phyloP scores from a whole-genome alignment of 2,888 invertebrate genomes.

The Apamea sordens region DNA sequence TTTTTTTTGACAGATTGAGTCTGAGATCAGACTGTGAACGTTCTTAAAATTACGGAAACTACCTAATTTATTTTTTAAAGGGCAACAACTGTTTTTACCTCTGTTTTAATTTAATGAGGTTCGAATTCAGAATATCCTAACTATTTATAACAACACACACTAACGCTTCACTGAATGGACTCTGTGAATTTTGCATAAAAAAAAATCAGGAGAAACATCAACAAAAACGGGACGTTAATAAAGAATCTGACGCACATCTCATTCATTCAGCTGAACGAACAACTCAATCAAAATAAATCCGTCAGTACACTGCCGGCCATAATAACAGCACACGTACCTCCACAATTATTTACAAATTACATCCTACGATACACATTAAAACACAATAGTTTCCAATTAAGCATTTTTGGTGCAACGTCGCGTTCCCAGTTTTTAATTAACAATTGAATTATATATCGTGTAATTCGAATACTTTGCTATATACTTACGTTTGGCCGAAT shows the following conservation, averaged over 20 bases:
- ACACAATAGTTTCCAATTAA: slow-evolving; percentile 71
- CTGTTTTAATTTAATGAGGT: background rate
- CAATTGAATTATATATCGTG: slow-evolving; percentile 69
- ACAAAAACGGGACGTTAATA: slow-evolving; percentile 28
- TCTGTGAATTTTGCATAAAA: background rate
- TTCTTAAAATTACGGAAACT: too few relatives aligned
- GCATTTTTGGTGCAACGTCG: slow-evolving; percentile 62
- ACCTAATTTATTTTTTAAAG: background rate
- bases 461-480: slow-evolving; percentile 62
- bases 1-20: too few relatives aligned
- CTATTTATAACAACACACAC: background rate
- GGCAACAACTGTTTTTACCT: background rate
- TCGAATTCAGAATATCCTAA: background rate
- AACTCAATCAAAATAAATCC: slow-evolving; percentile 63
- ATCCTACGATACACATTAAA: slow-evolving; percentile 63
- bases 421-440: slow-evolving; percentile 67
- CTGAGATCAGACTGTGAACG: too few relatives aligned
- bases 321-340: slow-evolving; percentile 58
- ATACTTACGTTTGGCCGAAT: slow-evolving; percentile 59
- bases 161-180: background rate
- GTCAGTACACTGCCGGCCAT: slow-evolving; percentile 37
- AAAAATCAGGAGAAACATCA: slow-evolving; percentile 9
- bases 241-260: slow-evolving; percentile 31
- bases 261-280: slow-evolving; percentile 36
- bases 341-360: slow-evolving; percentile 70